Evolutionary conservation across 2,113 vertebrate genomes (phyloP), one percentile per base, ranked within the genome.

Genomic region (Lynx canadensis): DNA sequence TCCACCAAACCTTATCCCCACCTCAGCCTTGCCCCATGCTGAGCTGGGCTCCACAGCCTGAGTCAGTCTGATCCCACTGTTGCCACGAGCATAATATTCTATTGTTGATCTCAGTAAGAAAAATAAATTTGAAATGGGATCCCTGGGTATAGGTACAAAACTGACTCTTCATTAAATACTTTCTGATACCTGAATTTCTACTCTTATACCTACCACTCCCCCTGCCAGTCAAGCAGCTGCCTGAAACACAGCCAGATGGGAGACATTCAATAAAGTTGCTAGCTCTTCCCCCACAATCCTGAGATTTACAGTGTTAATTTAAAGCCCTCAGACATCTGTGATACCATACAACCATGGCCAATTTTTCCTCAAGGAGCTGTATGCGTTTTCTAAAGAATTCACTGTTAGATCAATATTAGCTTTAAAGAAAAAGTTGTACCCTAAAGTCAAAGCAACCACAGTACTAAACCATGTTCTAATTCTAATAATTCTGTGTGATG

Each of bases 291-390:
- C 90, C 97, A 95, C 92, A 97, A 98, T 96, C 80, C 81, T 95
- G 94, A 98, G 97, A 98, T 98, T 98, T 98, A 98, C 95, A 91
- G 96, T 96, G 91, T 98, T 98, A 97, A 98, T 98, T 98, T 98
- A 98, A 97, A 98, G 91, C 81, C 90, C 83, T 97, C 90, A 96
- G 95, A 97, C 94, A 98, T 98, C 97, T 97, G 97, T 95, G 97
- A 98, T 96, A 97, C 91, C 78, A 90, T 13, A 97, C 92, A 85
- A 97, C 97, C 94, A 74, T 97, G 94, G 94, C 94, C 97, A 98
- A 97, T 97, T 97, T 97, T 97, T 97, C 97, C 97, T 96, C 88
- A 93, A 98, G 97, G 97, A 98, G 92, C 88, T 38, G 38, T 98
- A 94, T 91, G 94, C 41, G 88, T 95, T 98, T 98, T 97, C 97